Evolutionary conservation across 2,888 invertebrate species (phyloP), one percentile per base, ranked within the genome.

Genomic region (Allolobophora icterica): DNA sequence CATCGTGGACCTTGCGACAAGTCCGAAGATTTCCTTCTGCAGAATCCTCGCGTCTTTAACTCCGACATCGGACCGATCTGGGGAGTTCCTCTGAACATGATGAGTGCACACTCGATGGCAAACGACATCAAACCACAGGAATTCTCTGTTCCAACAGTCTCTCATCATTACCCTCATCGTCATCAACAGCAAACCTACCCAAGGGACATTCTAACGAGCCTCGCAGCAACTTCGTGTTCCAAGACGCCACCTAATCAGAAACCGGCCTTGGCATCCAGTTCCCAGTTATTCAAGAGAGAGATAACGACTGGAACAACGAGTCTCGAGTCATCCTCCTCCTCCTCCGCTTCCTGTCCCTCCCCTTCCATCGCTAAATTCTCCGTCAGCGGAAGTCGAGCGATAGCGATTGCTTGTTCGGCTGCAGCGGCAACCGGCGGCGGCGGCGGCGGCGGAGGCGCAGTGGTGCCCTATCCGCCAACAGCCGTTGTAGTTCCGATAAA

Each of bases 1-100:
- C 93, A 93, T 90, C 91, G 93, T 17, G 92, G 92, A 24, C 93
- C 93, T 42, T 93, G 93, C 89, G 90, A 90, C 34, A 8, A 8
- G 21, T 34, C 58, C 0, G 71, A 45, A 3, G 71, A 71, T 13
- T 90, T 58, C 90, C 52, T 90, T 15, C 34, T 90, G 33, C 90
- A 90, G 90, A 90, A 71, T 33, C 71, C 45, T 52, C 45, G 90
- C 52, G 52, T 90, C 33, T 90, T 90, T 21, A 34, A 90, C 52
- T 90, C 90, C 17, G 90, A 90, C 58, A 90, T 90, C 19, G 90
- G 90, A 38, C 90, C 90, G n/a, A 90, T 90, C 90, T 90, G 90
- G 90, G 90, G 90, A 6, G 90, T 90, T 24, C 90, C 90, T 21
- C 71, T 90, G 17, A n/a, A 34, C 45, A 52, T 34, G 0, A 38